Conservation (phyloP, 2,888 invertebrate species). For the Zootermopsis nevadensis region DNA sequence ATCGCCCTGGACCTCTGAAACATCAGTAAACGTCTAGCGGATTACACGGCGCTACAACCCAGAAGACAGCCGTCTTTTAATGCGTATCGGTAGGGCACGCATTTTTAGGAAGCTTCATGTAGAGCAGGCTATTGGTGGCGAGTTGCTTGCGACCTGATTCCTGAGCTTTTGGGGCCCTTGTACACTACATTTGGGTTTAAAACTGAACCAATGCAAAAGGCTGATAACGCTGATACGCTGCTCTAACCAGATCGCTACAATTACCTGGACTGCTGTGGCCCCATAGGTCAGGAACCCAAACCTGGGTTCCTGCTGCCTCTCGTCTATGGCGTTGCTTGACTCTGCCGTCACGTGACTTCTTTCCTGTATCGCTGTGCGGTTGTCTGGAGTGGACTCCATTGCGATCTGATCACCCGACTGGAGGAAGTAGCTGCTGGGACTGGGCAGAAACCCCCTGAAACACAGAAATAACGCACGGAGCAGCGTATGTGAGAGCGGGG, state of each 20-base stretch:
- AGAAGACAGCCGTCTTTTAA: no score
- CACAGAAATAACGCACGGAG: neutral
- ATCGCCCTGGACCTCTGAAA: no score
- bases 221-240: no score
- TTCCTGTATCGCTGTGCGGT: neutral
- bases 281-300: conserved; percentile 62
- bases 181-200: no score
- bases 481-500: neutral
- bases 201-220: no score
- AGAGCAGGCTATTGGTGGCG: no score
- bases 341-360: neutral
- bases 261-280: conserved; percentile 55
- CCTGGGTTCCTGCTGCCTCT: conserved; percentile 60
- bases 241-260: neutral
- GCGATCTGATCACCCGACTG: conserved; percentile 16
- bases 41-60: no score
- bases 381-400: neutral
- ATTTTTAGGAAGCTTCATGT: no score
- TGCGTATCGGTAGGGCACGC: no score
- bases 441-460: conserved; percentile 34
- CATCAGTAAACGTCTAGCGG: no score
- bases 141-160: no score
- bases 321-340: neutral
- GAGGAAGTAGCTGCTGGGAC: neutral
- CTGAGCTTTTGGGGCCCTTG: no score